Percentiles rank a stretch among this genome's conserved stretches.
phyloP scores from a whole-genome alignment of 2,797 vertebrate species.

The Varecia variegata region DNA sequence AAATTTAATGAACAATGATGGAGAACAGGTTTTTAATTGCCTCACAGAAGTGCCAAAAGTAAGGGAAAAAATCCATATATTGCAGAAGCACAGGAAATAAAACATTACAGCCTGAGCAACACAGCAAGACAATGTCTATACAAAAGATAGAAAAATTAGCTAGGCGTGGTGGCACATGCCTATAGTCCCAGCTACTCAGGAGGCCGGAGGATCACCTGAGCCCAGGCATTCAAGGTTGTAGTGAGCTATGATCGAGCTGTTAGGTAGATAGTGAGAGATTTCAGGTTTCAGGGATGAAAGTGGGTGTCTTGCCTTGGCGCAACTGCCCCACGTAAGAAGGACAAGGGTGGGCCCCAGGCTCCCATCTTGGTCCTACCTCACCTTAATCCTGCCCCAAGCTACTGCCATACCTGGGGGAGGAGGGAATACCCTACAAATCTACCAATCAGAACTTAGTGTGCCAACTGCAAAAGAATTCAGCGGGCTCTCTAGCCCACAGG shows the following conservation, averaged over 20 bases:
- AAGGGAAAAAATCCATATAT: not conserved
- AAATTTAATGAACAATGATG: not conserved
- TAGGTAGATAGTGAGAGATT: no score
- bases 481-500: no score
- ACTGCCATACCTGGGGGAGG: no score
- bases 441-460: no score
- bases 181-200: not conserved
- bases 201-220: not conserved
- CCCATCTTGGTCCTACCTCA: no score
- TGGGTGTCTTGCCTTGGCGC: no score
- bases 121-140: not conserved
- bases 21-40: not conserved
- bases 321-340: no score
- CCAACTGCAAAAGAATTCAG: no score
- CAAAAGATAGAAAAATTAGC: not conserved
- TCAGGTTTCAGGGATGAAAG: no score
- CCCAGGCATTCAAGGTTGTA: not conserved
- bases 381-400: no score
- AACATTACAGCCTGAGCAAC: not conserved
- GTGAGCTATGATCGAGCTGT: not conserved
- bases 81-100: not conserved
- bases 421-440: no score
- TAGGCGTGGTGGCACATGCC: not conserved
- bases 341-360: no score
- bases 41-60: not conserved